Evolutionary conservation across 1,140 invertebrate species (phyloP), one percentile per base, ranked within the genome.

Genomic region (Triops longicaudatus): DNA sequence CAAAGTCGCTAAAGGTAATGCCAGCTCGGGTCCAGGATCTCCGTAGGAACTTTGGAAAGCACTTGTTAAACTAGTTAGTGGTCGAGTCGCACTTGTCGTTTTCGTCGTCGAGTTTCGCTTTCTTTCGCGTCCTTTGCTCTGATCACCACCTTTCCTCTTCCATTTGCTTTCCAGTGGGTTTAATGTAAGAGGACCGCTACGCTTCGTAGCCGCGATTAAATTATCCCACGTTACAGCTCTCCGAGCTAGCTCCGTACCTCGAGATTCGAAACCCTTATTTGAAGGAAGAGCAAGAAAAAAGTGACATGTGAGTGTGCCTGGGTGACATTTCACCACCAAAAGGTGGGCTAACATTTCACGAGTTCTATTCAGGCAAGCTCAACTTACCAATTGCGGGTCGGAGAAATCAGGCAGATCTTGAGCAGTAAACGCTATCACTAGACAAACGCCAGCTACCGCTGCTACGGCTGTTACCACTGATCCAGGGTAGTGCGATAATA

Each of bases 251-350:
- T 86, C 84, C 12, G 94, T 96, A 22, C 93, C 93, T 80, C 94
- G 87, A n/a, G 93, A 91, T 84, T 96, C 93, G 85, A 97, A 97
- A 11, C 95, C 95, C 89, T 90, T 79, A 12, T 83, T 81, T 81
- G 71, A 44, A 37, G 28, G 71, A 72, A 41, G 72, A 73, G 71
- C 26, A 74, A n/a, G 7, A n/a, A 76, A 26, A 75, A 42, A 43
- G 9, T 76, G 72, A 72, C 43, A 37, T 14, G n/a, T 7, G 14
- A 73, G 14, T 27, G 27, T n/a, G 11, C 11, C 10, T 7, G 28
- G 63, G 74, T 3, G 26, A 44, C 28, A 17, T 74, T 71, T 71
- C 28, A 42, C 50, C 9, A 41, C 17, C 26, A 26, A 31, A 73
- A 72, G 73, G 3, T 26, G n/a, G 73, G 41, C n/a, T 50, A 12